Evolutionary conservation across 2,113 vertebrate genomes (phyloP).

Genomic region (Psilopogon haemacephalus): DNA sequence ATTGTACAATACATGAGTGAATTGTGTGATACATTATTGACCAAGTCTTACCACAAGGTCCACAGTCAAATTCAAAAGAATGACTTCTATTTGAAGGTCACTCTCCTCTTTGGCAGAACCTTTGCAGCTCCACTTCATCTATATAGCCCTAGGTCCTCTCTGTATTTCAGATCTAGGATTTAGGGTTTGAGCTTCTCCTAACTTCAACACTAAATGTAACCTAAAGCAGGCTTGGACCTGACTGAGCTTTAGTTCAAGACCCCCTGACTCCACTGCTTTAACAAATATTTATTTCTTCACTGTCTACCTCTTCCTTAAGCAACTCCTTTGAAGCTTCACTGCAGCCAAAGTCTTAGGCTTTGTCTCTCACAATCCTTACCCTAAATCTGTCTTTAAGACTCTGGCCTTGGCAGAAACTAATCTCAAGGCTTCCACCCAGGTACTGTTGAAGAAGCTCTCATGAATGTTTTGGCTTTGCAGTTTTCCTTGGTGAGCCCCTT

Average conservation of each 20-base stretch:
- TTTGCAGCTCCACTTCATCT: background rate
- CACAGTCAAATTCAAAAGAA: background rate
- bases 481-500: background rate
- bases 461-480: background rate
- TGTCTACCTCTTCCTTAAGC: background rate
- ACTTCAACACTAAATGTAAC: background rate
- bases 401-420: background rate
- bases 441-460: background rate
- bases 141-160: background rate
- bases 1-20: background rate
- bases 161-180: fast-evolving
- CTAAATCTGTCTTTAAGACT: background rate
- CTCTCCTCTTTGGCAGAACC: background rate
- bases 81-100: background rate
- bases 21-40: background rate
- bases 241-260: background rate
- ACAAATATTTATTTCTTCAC: background rate
- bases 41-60: background rate
- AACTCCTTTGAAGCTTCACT: background rate
- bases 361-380: background rate
- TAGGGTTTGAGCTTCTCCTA: background rate
- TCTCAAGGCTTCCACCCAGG: background rate
- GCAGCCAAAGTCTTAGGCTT: background rate
- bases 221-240: background rate
- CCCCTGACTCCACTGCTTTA: background rate